Percentiles rank a stretch among this genome's conserved stretches.
phyloP scores from a whole-genome alignment of 2,113 vertebrate species.

The Malurus elegans region DNA sequence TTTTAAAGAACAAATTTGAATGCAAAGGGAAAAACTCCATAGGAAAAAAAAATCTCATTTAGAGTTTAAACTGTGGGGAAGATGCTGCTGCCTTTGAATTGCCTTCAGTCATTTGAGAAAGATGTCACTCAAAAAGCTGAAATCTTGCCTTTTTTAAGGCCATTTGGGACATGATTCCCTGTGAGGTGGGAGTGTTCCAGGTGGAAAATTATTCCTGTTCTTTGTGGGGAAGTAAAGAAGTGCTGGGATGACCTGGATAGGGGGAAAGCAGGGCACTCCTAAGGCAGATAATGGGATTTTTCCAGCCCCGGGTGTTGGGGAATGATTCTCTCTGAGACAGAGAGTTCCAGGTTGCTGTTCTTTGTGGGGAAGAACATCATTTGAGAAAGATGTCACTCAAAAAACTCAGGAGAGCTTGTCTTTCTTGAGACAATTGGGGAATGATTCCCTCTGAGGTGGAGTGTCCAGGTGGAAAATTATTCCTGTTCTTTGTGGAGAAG shows the following conservation, averaged over 20 bases:
- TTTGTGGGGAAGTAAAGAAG: neutral
- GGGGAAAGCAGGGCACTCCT: neutral
- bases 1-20: constrained; percentile 21
- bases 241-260: neutral
- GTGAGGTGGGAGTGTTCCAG: neutral
- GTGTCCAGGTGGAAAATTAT: neutral
- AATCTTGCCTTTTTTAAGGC: neutral
- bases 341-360: neutral
- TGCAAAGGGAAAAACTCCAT: neutral
- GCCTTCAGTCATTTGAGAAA: neutral
- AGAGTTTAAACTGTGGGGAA: neutral
- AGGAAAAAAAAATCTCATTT: neutral
- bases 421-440: neutral
- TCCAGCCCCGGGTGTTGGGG: neutral
- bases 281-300: neutral
- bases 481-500: neutral
- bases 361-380: neutral
- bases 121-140: neutral
- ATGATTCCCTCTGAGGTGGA: neutral
- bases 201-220: neutral
- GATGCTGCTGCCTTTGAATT: neutral
- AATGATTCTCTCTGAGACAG: neutral
- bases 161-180: neutral
- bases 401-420: neutral
- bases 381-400: neutral